These are phyloP conservation scores for Champsocephalus gunnari DNA, from an alignment of 2,797 vertebrate species.

Conservation along the genomic window DNA sequence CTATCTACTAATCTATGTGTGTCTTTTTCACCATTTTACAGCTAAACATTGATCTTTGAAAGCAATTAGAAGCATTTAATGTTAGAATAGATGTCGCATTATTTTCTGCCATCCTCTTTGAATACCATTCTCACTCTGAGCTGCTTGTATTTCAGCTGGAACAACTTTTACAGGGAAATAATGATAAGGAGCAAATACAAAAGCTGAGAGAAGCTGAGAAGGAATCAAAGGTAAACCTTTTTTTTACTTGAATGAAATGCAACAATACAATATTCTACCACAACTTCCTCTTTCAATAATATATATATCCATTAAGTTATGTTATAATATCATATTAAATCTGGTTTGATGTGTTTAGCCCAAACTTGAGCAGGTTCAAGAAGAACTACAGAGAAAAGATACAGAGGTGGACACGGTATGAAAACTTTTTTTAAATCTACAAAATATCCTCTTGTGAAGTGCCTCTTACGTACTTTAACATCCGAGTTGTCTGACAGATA, in stretches of 20 bases:
- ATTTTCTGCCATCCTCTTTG: background rate
- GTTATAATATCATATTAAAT: too few species aligned
- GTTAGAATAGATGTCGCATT: background rate
- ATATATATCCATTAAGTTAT: background rate
- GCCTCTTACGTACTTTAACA: background rate
- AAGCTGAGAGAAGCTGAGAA: background rate
- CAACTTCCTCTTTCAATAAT: background rate
- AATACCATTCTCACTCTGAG: background rate
- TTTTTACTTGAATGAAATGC: background rate
- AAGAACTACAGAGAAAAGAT: background rate
- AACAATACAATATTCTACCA: background rate
- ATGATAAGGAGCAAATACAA: background rate
- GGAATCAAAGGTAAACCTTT: background rate
- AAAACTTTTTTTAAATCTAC: background rate
- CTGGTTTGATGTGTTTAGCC: background rate
- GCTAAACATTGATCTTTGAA: background rate
- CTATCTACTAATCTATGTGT: too few species aligned
- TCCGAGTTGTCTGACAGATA: background rate
- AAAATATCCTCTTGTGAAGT: background rate
- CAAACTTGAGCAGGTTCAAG: background rate
- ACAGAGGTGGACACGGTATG: background rate
- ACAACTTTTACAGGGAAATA: too few species aligned
- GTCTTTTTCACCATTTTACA: background rate
- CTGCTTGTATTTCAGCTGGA: conserved; percentile 7
- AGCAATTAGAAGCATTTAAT: background rate